Base-by-base conservation (phyloP, 2,888 invertebrate genomes). In the Agrypnus murinus region DNA sequence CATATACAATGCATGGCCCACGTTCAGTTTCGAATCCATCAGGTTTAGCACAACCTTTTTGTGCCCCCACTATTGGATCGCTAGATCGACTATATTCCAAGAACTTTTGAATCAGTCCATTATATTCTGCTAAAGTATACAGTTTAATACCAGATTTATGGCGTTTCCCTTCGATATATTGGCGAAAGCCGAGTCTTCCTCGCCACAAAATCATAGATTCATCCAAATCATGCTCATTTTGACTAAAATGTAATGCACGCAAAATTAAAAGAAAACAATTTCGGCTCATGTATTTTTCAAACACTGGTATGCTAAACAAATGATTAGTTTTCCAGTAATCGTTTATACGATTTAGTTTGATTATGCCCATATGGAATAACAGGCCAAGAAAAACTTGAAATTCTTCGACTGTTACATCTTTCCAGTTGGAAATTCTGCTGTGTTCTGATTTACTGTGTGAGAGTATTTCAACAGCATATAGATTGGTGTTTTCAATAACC, bases 241-340 rank as follows among this genome's bases (percentile, higher is more conserved):
- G 53, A 53, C 77, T 71, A 76, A 84, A 85, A 45, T 81, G 81
- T 17, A 84, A 72, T 70, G 79, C 78, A 62, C 81, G 73, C 70
- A 85, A 72, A 64, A 84, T 83, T 9, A 80, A 55, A 55, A 81
- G 60, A 77, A 83, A 84, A 36, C 82, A 73, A 71, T 82, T 78
- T 46, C 80, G 77, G 7, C 79, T 77, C 82, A 84, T 84, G 65
- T 77, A 78, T 66, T 79, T 65, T 14, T 65, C 69, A 68, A 84
- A 83, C 50, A 69, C 71, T 58, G 77, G 75, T 48, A 82, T 72
- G 71, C 80, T 80, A 71, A 81, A 82, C 6, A 84, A 69, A 55
- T 74, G 74, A 69, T 82, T 77, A 19, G 62, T 77, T 76, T 82
- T 81, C 83, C 83, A 84, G 50, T 84, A 84, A 72, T 84, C 83